Percentiles rank a stretch among this genome's conserved stretches.
These are phyloP conservation scores for Podargus strigoides DNA, from an alignment of 2,797 vertebrate genomes.

Conservation along the genomic window DNA sequence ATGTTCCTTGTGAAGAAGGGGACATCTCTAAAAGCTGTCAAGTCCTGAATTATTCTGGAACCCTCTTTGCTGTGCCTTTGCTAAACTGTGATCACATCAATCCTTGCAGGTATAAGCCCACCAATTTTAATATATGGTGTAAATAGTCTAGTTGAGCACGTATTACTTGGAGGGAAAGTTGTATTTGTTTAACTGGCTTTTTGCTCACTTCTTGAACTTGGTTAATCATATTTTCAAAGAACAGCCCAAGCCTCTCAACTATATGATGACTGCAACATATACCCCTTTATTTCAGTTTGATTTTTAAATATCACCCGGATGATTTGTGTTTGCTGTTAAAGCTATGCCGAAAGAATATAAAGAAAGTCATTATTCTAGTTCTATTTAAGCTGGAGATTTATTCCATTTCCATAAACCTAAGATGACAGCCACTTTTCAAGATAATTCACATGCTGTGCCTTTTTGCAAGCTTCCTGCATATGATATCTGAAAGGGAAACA, in stretches of 20 bases:
- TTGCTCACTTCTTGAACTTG: neutral
- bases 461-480: neutral
- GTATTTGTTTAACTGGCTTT: neutral
- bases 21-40: neutral
- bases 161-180: neutral
- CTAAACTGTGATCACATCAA: neutral
- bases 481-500: neutral
- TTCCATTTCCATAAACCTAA: conserved; percentile 41
- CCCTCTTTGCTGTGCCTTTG: neutral
- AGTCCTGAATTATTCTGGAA: neutral
- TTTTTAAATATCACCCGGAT: conserved; percentile 39
- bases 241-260: neutral
- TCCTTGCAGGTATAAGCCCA: neutral
- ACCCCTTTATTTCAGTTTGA: neutral
- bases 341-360: conserved; percentile 10
- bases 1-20: neutral
- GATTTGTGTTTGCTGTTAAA: conserved; percentile 32
- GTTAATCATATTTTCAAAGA: neutral
- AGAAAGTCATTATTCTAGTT: conserved; percentile 33
- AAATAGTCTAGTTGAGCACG: neutral
- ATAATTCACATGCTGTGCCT: conserved; percentile 34
- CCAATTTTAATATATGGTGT: neutral
- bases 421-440: conserved; percentile 34
- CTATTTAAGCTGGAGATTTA: conserved; percentile 54
- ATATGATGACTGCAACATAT: neutral